These are phyloP conservation scores for Dioctria rufipes DNA, from an alignment of 2,888 invertebrate species.

Conservation along the genomic window DNA sequence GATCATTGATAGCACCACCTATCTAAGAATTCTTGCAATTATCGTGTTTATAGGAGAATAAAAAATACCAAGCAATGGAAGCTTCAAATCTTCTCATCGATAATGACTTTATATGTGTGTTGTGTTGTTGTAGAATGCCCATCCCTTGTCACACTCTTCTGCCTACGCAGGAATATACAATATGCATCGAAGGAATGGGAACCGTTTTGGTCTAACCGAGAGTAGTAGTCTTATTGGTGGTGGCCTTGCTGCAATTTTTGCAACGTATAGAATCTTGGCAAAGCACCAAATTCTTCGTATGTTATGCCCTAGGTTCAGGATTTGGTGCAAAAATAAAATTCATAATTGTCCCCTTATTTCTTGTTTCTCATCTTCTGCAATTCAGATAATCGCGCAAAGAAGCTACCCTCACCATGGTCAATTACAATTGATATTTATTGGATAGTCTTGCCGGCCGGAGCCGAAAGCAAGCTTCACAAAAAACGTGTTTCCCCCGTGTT, in stretches of 20 bases:
- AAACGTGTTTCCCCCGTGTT: slow-evolving; percentile 36
- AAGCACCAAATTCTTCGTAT: slow-evolving; percentile 12
- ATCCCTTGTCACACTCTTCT: slow-evolving; percentile 34
- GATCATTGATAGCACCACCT: slow-evolving; percentile 28
- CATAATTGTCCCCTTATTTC: slow-evolving; percentile 50
- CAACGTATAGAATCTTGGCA: not conserved
- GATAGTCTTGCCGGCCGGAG: not conserved
- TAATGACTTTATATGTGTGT: slow-evolving; percentile 40
- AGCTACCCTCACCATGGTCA: slow-evolving; percentile 34
- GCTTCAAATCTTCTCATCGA: slow-evolving; percentile 38
- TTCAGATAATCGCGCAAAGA: slow-evolving; percentile 24
- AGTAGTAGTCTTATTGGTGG: too few species aligned
- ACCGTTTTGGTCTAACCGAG: too few species aligned
- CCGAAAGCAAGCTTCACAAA: slow-evolving; percentile 19
- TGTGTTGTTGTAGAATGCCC: not conserved
- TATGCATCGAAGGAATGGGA: not conserved
- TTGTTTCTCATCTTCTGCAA: slow-evolving; percentile 47
- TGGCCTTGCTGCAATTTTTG: not conserved
- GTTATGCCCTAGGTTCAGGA: not conserved
- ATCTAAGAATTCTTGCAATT: slow-evolving; percentile 39
- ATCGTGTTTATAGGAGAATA: not conserved
- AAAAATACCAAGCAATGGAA: slow-evolving; percentile 10
- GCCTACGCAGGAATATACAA: slow-evolving; percentile 29
- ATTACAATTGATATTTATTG: slow-evolving; percentile 44
- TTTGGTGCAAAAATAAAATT: slow-evolving; percentile 34